Base-by-base conservation (phyloP, 1,140 invertebrate genomes). In the Halotydeus destructor region DNA sequence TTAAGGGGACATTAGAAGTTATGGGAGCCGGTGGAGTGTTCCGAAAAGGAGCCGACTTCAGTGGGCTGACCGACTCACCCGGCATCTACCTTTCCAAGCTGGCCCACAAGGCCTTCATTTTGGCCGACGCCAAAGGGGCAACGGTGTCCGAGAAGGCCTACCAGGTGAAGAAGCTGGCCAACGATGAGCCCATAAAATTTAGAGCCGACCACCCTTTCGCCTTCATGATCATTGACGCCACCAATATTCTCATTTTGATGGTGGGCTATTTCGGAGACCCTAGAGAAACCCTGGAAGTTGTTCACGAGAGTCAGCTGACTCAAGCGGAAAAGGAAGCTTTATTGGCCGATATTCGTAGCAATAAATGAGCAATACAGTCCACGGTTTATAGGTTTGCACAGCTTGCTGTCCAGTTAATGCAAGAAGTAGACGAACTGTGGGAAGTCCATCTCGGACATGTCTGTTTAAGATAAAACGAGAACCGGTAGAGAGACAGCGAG, bases 161-260 rank as follows among this genome's bases (percentile, higher is more conserved):
- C n/a, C n/a, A n/a, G n/a, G n/a, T n/a, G n/a, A n/a, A n/a, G n/a
- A n/a, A n/a, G n/a, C n/a, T n/a, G n/a, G n/a, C n/a, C n/a, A n/a
- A n/a, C n/a, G 21, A 8, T 41, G 27, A n/a, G 31, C 11, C 32
- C 2, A 23, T 43, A 3, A 1, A 14, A 3, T 45, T 45, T 23
- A 45, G 25, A n/a, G 44, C 40, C 2, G 34, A 45, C 23, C 44
- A 45, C 23, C 44, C 44, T 8, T 45, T 45, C 45, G 19, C 45
- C 12, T 45, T 44, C 25, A 4, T 45, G 2, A 45, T 45, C 3
- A 4, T 45, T 11, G 44, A 45, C 22, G 25, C 28, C 12, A 23
- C 12, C 9, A 45, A 39, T n/a, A 21, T 23, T 24, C 27, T 41
- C 2, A 31, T 45, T 18, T 32, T 45, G 14, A 25, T 45, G 24